phyloP scores from a whole-genome alignment of 2,888 invertebrate species.

The Elegia similella region DNA sequence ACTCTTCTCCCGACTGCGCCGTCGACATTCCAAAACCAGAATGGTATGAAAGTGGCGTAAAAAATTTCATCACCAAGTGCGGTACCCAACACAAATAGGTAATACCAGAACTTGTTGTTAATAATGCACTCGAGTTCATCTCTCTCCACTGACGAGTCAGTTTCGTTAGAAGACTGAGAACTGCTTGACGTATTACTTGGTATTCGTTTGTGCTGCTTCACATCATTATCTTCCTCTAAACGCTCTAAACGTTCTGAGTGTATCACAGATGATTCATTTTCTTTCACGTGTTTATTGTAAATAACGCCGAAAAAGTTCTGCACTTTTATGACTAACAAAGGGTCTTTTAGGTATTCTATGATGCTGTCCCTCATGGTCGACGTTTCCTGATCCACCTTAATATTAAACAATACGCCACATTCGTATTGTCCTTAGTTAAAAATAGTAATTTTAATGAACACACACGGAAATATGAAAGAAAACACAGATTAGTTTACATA shows the following conservation, averaged over 20 bases:
- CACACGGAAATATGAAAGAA: too few species aligned
- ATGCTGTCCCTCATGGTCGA: slow-evolving; percentile 64
- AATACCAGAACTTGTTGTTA: slow-evolving; percentile 90
- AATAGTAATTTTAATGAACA: too few species aligned
- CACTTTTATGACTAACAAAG: slow-evolving; percentile 88
- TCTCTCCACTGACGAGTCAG: slow-evolving; percentile 61
- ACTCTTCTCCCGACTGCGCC: slow-evolving; percentile 92
- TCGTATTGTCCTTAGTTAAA: background rate
- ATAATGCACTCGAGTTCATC: slow-evolving; percentile 77
- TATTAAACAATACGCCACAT: background rate
- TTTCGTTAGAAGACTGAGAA: slow-evolving; percentile 64
- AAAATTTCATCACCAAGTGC: slow-evolving; percentile 95
- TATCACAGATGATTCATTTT: slow-evolving; percentile 48
- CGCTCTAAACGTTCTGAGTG: slow-evolving; percentile 51
- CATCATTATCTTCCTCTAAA: slow-evolving; percentile 45
- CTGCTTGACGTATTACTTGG: slow-evolving; percentile 67
- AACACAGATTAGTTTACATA: too few species aligned
- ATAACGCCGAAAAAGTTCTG: slow-evolving; percentile 90
- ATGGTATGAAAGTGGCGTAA: slow-evolving; percentile 94
- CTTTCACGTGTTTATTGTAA: slow-evolving; percentile 57
- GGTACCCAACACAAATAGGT: slow-evolving; percentile 91
- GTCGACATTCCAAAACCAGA: slow-evolving; percentile 97
- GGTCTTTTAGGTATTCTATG: slow-evolving; percentile 87
- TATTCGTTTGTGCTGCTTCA: slow-evolving; percentile 60
- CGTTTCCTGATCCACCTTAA: background rate